phyloP scores from a whole-genome alignment of 2,797 vertebrate species.

The Neostethus bicornis region DNA sequence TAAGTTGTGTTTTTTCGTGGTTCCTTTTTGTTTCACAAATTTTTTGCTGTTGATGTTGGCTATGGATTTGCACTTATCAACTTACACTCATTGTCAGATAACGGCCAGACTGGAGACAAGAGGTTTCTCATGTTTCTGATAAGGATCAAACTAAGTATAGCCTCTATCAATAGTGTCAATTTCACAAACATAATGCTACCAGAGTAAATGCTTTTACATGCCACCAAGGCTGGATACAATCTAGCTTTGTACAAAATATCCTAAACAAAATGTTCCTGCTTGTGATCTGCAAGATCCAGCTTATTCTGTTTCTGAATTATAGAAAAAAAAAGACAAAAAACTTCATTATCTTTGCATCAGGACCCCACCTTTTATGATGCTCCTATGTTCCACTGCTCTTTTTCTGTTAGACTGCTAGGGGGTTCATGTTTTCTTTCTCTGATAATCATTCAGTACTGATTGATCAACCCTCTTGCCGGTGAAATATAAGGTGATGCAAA shows the following conservation, averaged over 20 bases:
- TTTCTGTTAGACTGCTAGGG: conserved; percentile 29
- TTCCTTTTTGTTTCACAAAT: conserved; percentile 2
- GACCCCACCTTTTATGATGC: conserved; percentile 49
- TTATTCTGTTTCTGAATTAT: conserved; percentile 9
- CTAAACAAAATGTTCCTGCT: not conserved
- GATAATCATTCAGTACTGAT: conserved; percentile 23
- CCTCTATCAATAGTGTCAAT: conserved; percentile 24
- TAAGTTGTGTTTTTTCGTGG: conserved; percentile 71
- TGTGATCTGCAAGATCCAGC: conserved; percentile 3
- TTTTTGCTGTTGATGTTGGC: conserved; percentile 22
- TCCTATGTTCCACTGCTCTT: conserved; percentile 5
- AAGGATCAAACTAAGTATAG: conserved; percentile 51
- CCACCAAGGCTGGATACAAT: conserved; percentile 12
- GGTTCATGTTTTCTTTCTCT: conserved; percentile 25
- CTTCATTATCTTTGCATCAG: not conserved
- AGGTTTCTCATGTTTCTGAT: conserved; percentile 24
- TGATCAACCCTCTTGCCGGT: conserved; percentile 22
- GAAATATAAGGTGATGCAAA: conserved; percentile 32
- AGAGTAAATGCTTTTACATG: conserved; percentile 25
- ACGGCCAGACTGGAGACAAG: conserved; percentile 28
- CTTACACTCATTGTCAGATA: conserved; percentile 33
- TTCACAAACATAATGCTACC: conserved; percentile 40
- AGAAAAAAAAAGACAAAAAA: conserved; percentile 22
- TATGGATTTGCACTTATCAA: conserved; percentile 47
- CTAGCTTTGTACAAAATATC: conserved; percentile 9